Evolutionary conservation across 2,113 vertebrate species (phyloP), one percentile per base, ranked within the genome.

Genomic region (Atrichornis clamosus): DNA sequence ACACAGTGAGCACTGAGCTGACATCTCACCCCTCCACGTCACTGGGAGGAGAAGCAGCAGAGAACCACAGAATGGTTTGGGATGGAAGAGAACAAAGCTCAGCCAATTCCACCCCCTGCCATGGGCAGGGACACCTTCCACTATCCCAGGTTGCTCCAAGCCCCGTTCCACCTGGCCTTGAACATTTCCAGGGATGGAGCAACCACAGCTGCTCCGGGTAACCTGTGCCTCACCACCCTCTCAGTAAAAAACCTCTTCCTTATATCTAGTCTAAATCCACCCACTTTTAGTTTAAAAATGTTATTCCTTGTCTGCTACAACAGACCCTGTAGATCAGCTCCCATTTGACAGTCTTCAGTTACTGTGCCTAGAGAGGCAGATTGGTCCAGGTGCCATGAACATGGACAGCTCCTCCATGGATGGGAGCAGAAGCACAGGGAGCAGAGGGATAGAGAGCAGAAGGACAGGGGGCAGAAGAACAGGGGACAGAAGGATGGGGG

Each of bases 21-120:
- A 5, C 44, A 16, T 4, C 49, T 49, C 63, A 68, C 6, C 30
- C 52, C 53, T 65, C 44, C 32, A 2, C 0, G 0, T 15, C 86
- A 23, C 8, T 0, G 26, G 41, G 33, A 89, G 59, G 56, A 69
- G 79, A 21, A 30, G 77, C 46, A 78, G 64, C 64, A 27, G 47
- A 69, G 21, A 27, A 9, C 27, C 63, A 62, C 12, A 69, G n/a
- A 53, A 62, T 27, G 20, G 30, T 15, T 8, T 62, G 55, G 30
- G 21, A 8, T 62, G 47, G 32, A 77, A 55, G 30, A n/a, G 30
- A 62, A 5, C 47, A 69, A 41, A 19, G 35, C 15, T 23, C 63
- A 76, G 12, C 27, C 41, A 77, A 5, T 17, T 0, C 41, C 63
- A 35, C 17, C 11, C 35, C 15, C 46, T 60, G n/a, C 24, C 55